Percentiles rank a stretch among this genome's conserved stretches.
Evolutionary conservation across 2,888 invertebrate species (phyloP).

Genomic region (Lasioglossum calceatum): DNA sequence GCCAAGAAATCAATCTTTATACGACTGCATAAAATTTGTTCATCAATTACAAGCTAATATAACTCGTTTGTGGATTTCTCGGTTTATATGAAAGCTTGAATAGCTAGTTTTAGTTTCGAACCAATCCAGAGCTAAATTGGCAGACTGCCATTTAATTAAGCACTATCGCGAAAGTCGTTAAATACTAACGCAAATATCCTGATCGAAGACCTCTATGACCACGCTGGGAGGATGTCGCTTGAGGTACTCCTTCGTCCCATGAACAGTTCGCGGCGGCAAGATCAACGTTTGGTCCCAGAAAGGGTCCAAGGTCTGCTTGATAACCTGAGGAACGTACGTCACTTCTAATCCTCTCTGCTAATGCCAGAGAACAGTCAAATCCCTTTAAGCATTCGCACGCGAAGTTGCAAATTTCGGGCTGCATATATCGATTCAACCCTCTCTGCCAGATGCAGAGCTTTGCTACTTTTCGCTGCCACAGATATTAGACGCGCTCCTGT

Average conservation of each 20-base stretch:
- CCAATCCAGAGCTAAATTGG: background rate
- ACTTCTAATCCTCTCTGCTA: background rate
- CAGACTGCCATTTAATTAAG: background rate
- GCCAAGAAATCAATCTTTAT: background rate
- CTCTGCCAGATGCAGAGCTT: background rate
- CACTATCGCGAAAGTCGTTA: background rate
- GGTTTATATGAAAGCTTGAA: background rate
- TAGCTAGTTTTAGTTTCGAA: background rate
- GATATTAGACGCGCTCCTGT: background rate
- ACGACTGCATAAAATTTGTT: background rate
- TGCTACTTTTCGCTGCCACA: background rate
- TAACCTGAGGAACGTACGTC: constrained; percentile 72
- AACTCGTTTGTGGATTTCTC: background rate
- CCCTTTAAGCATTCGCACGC: background rate
- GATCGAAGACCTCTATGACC: constrained; percentile 84
- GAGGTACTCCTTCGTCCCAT: constrained; percentile 83
- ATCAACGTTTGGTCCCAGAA: constrained; percentile 87
- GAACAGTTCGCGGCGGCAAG: constrained; percentile 84
- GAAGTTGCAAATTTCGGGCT: background rate
- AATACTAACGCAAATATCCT: constrained; percentile 83
- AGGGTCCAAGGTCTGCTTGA: constrained; percentile 85
- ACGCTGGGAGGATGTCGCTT: constrained; percentile 83
- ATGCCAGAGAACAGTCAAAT: background rate
- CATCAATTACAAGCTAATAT: background rate
- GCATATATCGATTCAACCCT: background rate